A percentile compares a stretch with the other conserved stretches of the same genome.
Conservation (phyloP, 2,888 invertebrate species). For the Himalopsyche anomala region DNA sequence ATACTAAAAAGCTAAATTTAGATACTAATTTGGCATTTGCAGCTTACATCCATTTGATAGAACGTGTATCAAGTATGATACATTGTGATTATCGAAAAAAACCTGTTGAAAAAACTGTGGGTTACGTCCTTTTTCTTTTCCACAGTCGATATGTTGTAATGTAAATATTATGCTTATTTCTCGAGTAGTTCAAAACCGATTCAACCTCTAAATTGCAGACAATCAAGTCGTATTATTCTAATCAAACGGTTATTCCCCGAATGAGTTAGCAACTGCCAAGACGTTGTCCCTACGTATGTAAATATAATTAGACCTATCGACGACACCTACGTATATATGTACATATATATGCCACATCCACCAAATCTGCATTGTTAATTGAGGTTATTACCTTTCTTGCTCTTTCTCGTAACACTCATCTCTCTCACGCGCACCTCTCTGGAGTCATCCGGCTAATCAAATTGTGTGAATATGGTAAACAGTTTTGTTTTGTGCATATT, state of each 20-base stretch:
- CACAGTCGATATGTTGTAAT: too few species aligned
- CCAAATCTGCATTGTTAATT: constrained; percentile 77
- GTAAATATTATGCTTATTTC: neutral
- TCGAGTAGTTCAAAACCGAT: neutral
- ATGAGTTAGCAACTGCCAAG: neutral
- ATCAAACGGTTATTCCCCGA: constrained; percentile 25
- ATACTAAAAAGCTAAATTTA: too few species aligned
- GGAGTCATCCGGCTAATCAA: constrained; percentile 47
- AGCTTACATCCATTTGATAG: too few species aligned
- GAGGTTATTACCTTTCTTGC: constrained; percentile 62
- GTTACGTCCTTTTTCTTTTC: too few species aligned
- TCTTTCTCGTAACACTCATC: neutral
- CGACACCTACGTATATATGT: neutral
- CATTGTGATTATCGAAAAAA: too few species aligned
- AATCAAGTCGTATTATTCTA: constrained; percentile 31
- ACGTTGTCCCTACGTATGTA: constrained; percentile 16
- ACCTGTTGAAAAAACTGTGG: too few species aligned
- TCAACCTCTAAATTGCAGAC: neutral
- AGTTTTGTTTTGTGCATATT: constrained; percentile 44
- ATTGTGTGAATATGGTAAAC: constrained; percentile 56
- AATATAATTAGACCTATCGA: constrained; percentile 29
- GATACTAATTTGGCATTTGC: too few species aligned
- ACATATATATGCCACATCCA: constrained; percentile 65
- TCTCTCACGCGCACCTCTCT: neutral
- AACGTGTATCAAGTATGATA: too few species aligned